phyloP scores from a whole-genome alignment of 2,113 vertebrate species.

The Origma solitaria region DNA sequence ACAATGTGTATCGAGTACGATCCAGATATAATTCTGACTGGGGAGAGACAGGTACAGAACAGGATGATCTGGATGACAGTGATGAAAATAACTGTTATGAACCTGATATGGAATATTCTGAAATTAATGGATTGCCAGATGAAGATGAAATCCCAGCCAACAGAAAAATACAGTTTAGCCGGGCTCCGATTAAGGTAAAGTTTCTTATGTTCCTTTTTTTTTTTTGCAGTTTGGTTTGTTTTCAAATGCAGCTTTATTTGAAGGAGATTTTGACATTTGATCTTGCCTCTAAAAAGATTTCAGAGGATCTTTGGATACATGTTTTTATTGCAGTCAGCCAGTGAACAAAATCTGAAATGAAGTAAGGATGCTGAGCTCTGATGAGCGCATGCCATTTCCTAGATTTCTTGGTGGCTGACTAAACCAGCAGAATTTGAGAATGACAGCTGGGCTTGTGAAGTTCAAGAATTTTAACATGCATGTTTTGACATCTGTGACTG shows the following conservation, averaged over 20 bases:
- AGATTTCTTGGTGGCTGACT: neutral
- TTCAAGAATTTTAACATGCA: neutral
- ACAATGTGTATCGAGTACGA: constrained; percentile 83
- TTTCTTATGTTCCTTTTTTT: neutral
- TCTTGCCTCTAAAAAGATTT: neutral
- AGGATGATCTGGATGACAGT: constrained; percentile 88
- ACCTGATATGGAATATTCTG: constrained; percentile 84
- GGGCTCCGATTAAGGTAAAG: constrained; percentile 90
- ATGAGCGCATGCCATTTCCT: neutral
- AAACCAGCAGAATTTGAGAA: neutral
- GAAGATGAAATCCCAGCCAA: constrained; percentile 87
- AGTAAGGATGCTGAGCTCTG: neutral
- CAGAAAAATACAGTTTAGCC: constrained; percentile 93
- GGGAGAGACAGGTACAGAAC: constrained; percentile 91
- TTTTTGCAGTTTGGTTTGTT: neutral
- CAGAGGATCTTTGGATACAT: neutral
- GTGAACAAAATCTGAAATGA: neutral
- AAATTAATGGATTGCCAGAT: constrained; percentile 87
- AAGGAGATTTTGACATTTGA: neutral
- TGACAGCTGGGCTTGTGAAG: neutral
- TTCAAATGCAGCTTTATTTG: neutral
- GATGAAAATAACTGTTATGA: constrained; percentile 88
- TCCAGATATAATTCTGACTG: constrained; percentile 85
- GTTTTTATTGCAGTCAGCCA: neutral
- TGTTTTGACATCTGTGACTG: neutral